phyloP scores from a whole-genome alignment of 2,797 vertebrate species.

The Cheirogaleus major region DNA sequence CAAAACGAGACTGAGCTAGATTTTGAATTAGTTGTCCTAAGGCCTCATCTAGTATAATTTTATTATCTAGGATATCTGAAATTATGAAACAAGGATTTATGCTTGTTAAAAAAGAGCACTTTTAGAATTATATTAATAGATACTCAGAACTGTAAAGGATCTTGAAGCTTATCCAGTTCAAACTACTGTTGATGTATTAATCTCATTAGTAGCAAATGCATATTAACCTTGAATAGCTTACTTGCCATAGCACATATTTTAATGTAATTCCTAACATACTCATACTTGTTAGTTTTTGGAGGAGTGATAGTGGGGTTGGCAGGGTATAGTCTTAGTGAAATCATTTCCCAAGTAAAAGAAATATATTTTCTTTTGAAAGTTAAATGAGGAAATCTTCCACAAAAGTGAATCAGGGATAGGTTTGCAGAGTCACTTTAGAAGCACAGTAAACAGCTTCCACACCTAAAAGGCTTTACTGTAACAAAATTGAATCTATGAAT shows the following conservation, averaged over 20 bases:
- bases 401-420: not conserved
- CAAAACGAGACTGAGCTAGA: not conserved
- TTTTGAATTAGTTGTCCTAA: not conserved
- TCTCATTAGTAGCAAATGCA: not conserved
- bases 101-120: not conserved
- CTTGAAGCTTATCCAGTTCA: not conserved
- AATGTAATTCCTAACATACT: not conserved
- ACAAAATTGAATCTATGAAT: not conserved
- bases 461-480: not conserved
- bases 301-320: not conserved
- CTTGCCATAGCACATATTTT: not conserved
- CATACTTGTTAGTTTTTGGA: not conserved
- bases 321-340: not conserved
- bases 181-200: not conserved
- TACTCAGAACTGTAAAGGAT: not conserved
- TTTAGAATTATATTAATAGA: slow-evolving; percentile 17
- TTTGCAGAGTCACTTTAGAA: not conserved
- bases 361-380: not conserved
- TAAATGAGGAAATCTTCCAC: not conserved
- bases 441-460: not conserved
- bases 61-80: not conserved
- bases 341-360: not conserved
- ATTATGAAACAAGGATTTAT: not conserved
- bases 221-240: not conserved
- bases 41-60: not conserved